These are phyloP conservation scores for Phymatocera aterrima DNA, from an alignment of 2,888 invertebrate genomes.

Conservation along the genomic window DNA sequence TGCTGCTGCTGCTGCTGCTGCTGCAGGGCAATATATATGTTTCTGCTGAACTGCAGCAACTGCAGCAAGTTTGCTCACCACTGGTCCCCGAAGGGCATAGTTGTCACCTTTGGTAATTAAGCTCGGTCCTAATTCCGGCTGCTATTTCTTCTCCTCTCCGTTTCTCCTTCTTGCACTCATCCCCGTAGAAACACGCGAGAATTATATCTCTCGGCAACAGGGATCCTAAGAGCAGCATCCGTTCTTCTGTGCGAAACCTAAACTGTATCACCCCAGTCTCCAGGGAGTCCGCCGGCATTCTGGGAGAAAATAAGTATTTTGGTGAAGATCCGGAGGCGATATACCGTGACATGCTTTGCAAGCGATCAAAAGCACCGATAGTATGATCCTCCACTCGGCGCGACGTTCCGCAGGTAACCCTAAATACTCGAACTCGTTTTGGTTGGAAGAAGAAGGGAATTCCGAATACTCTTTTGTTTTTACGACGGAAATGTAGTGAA, in stretches of 20 bases:
- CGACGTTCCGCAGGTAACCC: background rate
- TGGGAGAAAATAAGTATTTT: slow-evolving; percentile 53
- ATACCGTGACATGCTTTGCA: slow-evolving; percentile 54
- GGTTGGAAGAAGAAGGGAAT: no score
- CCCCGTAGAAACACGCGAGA: background rate
- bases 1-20: no score
- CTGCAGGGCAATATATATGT: background rate
- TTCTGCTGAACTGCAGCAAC: background rate
- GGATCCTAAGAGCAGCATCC: no score
- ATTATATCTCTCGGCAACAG: background rate
- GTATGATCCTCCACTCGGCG: background rate
- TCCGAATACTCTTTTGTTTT: no score
- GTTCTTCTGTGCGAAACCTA: slow-evolving; percentile 40
- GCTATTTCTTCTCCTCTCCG: background rate
- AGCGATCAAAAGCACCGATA: slow-evolving; percentile 62
- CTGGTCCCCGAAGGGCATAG: background rate
- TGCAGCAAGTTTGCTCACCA: background rate
- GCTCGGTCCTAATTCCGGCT: background rate
- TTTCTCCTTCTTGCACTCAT: background rate
- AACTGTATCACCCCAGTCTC: no score
- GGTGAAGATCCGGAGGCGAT: slow-evolving; percentile 57
- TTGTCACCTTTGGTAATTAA: slow-evolving; percentile 30
- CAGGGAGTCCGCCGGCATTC: slow-evolving; percentile 2
- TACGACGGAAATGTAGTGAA: no score
- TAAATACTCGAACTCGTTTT: background rate